These are phyloP conservation scores for Trilocha varians DNA, from an alignment of 2,888 invertebrate genomes.

Conservation along the genomic window DNA sequence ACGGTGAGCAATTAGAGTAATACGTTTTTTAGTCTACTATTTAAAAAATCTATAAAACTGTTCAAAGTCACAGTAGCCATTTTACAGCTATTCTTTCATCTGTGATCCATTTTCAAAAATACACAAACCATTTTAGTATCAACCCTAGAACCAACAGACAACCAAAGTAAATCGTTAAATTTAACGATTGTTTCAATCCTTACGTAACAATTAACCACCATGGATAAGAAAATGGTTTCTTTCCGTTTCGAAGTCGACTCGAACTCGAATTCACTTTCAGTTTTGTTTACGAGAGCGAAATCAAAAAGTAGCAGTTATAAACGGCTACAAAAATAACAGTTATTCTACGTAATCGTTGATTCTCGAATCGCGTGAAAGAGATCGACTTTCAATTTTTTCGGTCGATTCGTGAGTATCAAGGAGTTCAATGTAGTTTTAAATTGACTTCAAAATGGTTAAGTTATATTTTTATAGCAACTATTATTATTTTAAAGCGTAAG, in stretches of 20 bases:
- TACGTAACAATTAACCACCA: conserved; percentile 13
- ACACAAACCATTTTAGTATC: conserved; percentile 1
- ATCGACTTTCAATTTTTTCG: conserved; percentile 31
- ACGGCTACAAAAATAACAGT: conserved; percentile 15
- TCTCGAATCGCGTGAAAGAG: conserved; percentile 16
- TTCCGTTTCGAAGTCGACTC: conserved; percentile 21
- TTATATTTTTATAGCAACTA: no score
- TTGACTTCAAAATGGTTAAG: no score
- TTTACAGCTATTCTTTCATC: no score
- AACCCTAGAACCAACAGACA: not conserved
- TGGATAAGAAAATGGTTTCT: conserved; percentile 12
- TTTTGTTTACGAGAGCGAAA: conserved; percentile 27
- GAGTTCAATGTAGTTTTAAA: not conserved
- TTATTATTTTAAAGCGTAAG: no score
- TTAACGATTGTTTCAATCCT: conserved; percentile 8
- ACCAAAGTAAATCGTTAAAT: conserved; percentile 6
- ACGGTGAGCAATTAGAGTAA: no score
- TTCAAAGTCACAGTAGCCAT: no score
- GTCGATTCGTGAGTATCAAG: not conserved
- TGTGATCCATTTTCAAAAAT: no score
- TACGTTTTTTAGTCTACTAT: no score
- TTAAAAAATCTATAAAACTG: no score
- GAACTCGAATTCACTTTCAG: conserved; percentile 34
- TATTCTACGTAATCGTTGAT: conserved; percentile 22
- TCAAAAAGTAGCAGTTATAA: conserved; percentile 10